These are phyloP conservation scores for Haliclona indistincta DNA, from an alignment of 37 sponge, comb jelly and placozoan species.

Conservation along the genomic window DNA sequence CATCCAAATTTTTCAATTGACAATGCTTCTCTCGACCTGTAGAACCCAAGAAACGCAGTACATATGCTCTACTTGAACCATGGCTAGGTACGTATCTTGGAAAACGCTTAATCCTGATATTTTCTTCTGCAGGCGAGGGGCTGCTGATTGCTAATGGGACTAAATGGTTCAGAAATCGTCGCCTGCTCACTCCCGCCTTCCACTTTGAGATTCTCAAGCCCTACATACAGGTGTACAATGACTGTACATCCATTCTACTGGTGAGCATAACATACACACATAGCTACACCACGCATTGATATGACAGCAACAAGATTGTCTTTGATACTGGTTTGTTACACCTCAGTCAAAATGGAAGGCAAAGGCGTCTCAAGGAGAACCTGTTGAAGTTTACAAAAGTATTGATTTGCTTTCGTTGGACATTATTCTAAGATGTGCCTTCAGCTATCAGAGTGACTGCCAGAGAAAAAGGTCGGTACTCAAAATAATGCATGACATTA, in stretches of 20 bases:
- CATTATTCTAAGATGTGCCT: conserved; percentile 81
- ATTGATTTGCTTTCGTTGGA: conserved; percentile 84
- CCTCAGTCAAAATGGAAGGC: too few species aligned
- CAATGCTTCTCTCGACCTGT: too few species aligned
- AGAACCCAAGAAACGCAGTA: neutral
- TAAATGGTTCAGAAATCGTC: conserved; percentile 68
- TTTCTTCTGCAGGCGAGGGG: conserved; percentile 59
- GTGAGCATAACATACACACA: too few species aligned
- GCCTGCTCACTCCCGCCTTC: conserved; percentile 87
- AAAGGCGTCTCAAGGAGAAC: too few species aligned
- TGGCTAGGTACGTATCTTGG: conserved; percentile 7
- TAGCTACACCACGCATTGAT: too few species aligned
- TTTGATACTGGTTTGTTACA: too few species aligned
- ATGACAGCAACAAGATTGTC: too few species aligned
- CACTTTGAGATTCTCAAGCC: conserved; percentile 83
- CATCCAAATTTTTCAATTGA: too few species aligned
- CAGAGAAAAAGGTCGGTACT: conserved; percentile 64
- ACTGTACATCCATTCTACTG: conserved; percentile 28
- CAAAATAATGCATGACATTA: too few species aligned
- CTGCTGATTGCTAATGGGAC: conserved; percentile 68
- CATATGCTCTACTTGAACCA: conserved; percentile 1
- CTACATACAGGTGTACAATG: conserved; percentile 60
- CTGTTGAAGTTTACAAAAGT: conserved; percentile 50
- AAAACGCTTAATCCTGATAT: too few species aligned
- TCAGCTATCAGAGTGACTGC: conserved; percentile 80